Percentiles rank a stretch among this genome's conserved stretches.
These are phyloP conservation scores for Kryptopterus vitreolus DNA, from an alignment of 2,797 vertebrate species.

Conservation along the genomic window DNA sequence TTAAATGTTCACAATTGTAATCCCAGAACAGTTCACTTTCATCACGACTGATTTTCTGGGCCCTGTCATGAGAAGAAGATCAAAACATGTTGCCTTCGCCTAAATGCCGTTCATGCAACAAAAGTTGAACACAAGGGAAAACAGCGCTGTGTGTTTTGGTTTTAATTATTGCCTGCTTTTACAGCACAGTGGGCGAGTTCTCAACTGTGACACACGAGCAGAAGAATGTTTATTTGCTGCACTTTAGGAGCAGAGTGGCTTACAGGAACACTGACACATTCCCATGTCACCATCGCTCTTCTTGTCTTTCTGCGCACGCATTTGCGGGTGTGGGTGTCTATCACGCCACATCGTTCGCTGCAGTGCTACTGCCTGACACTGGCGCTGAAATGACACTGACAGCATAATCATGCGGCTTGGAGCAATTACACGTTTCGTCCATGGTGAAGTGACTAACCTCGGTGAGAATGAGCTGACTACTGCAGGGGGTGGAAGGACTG, in stretches of 20 bases:
- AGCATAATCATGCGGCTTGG: constrained; percentile 8
- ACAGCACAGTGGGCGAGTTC: constrained; percentile 71
- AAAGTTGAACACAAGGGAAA: constrained; percentile 62
- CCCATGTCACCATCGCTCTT: constrained; percentile 67
- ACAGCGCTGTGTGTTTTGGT: constrained; percentile 69
- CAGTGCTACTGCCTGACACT: constrained; percentile 11
- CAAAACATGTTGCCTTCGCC: constrained; percentile 46
- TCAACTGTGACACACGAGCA: constrained; percentile 76
- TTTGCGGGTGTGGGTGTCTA: constrained; percentile 27
- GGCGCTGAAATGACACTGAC: constrained; percentile 29
- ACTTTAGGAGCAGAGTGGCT: constrained; percentile 73
- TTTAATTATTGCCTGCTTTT: constrained; percentile 77
- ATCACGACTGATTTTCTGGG: neutral
- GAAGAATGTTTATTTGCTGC: constrained; percentile 82
- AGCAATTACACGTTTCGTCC: constrained; percentile 19
- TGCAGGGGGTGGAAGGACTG: constrained; percentile 17
- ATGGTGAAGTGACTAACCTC: constrained; percentile 31
- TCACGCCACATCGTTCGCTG: constrained; percentile 7
- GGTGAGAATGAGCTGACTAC: constrained; percentile 19
- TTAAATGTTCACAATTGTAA: neutral
- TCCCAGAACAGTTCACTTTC: neutral
- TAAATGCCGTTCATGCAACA: constrained; percentile 50
- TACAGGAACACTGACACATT: constrained; percentile 79
- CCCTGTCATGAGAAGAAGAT: neutral
- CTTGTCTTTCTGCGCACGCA: constrained; percentile 50